phyloP scores from a whole-genome alignment of 2,797 vertebrate species.

The Ficedula albicollis region DNA sequence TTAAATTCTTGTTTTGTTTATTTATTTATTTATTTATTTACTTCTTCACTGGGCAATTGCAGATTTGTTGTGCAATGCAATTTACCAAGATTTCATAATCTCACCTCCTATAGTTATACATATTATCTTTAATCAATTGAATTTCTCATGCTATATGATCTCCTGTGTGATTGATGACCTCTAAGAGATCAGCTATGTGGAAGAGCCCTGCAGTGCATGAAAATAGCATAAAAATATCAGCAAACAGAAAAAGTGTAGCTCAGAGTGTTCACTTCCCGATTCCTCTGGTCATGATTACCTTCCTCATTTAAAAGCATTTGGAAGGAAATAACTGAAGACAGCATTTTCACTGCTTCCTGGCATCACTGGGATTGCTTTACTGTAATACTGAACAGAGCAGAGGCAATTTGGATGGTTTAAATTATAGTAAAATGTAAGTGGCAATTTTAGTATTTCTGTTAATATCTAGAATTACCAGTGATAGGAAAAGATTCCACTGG shows the following conservation, averaged over 20 bases:
- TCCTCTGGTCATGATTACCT: not conserved
- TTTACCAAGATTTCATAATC: not conserved
- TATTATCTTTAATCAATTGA: not conserved
- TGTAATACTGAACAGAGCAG: not conserved
- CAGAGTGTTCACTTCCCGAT: not conserved
- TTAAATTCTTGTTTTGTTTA: not conserved
- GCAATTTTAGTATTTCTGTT: not conserved
- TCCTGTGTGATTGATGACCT: not conserved
- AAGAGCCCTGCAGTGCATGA: not conserved
- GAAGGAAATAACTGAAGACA: not conserved
- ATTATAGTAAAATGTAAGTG: not conserved
- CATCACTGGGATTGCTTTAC: not conserved
- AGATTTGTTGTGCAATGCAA: not conserved
- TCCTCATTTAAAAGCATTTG: not conserved
- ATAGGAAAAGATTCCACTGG: not conserved
- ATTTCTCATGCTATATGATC: not conserved
- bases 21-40: not conserved
- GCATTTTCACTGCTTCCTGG: not conserved
- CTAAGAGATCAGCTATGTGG: not conserved
- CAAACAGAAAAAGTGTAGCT: not conserved
- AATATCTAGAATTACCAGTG: not conserved
- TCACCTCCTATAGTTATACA: not conserved
- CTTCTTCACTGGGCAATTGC: not conserved
- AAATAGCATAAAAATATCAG: not conserved
- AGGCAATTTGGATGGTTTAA: not conserved